Base-by-base conservation (phyloP, 2,888 invertebrate genomes). In the Drosophila anomelani region DNA sequence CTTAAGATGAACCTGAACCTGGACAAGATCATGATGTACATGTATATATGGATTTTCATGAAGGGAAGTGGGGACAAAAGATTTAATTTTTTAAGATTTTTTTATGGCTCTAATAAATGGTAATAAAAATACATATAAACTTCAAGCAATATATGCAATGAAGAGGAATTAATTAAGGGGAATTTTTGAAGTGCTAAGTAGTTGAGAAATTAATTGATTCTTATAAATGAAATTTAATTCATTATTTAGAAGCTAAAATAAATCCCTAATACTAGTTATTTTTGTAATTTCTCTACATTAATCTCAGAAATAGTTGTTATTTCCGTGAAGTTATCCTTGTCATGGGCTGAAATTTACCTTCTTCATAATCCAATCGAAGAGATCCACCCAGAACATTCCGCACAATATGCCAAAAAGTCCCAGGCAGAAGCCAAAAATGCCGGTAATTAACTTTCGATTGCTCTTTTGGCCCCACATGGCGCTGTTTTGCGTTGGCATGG, bases 331-430 rank as follows among this genome's bases (percentile, higher is more conserved):
- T 10, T 10, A 13, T 15, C 8, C 13, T 32, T 46, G 20, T 56
- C 49, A 17, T 34, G n/a, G n/a, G 1, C 34, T n/a, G n/a, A 17
- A 23, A 59, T 61, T 88, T 87, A 93, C 93, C 91, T 91, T 92
- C 49, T 90, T 89, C 76, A 93, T 83, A 75, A 93, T 91, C 64
- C 77, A 78, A 72, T 90, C 83, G 80, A 93, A 92, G 64, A 93
- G 83, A 57, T 92, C 90, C 66, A 90, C 91, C 93, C 93, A 93
- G 82, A 92, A 93, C 80, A 93, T 90, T 49, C 91, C 92, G 54
- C 79, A 89, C 46, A 92, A 61, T 38, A 92, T 84, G 64, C 92
- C 92, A 51, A 89, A 83, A 13, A 91, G 66, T 13, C 87, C 89
- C 44, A 92, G 78, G 57, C 88, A 77, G 57, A 91, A 84, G 26